Conservation (phyloP, 2,113 vertebrate species). For the Coturnix japonica region DNA sequence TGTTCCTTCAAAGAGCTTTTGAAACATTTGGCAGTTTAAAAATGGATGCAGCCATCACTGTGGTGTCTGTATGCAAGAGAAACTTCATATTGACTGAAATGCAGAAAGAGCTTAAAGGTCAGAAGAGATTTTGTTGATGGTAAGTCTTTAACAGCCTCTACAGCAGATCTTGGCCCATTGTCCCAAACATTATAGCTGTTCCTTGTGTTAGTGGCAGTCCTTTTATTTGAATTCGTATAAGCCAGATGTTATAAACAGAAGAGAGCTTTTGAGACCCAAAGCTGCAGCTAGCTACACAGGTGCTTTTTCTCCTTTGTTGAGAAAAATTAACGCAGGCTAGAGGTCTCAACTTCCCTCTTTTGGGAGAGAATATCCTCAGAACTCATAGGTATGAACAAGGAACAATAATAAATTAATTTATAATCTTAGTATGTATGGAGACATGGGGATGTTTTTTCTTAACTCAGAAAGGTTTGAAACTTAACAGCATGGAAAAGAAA, state of each 20-base stretch:
- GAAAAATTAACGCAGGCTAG: neutral
- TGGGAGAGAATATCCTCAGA: neutral
- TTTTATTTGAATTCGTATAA: neutral
- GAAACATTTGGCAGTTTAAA: conserved; percentile 6
- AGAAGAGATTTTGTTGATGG: neutral
- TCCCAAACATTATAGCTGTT: neutral
- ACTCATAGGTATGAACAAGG: neutral
- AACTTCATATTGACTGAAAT: neutral
- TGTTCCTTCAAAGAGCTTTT: neutral
- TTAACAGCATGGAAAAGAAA: neutral
- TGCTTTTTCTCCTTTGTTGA: neutral
- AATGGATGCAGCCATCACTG: neutral
- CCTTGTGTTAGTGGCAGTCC: neutral
- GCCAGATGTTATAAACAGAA: neutral
- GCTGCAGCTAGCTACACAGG: neutral
- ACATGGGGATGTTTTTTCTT: neutral
- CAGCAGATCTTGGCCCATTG: neutral
- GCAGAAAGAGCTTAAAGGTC: neutral
- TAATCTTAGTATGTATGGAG: neutral
- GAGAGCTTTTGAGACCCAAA: neutral
- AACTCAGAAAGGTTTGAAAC: neutral
- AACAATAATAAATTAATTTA: neutral
- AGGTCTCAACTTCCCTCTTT: neutral
- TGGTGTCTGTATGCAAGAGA: neutral
- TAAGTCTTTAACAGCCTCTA: neutral